Conservation (phyloP, 2,888 invertebrate species). For the Adelognathus sp. region DNA sequence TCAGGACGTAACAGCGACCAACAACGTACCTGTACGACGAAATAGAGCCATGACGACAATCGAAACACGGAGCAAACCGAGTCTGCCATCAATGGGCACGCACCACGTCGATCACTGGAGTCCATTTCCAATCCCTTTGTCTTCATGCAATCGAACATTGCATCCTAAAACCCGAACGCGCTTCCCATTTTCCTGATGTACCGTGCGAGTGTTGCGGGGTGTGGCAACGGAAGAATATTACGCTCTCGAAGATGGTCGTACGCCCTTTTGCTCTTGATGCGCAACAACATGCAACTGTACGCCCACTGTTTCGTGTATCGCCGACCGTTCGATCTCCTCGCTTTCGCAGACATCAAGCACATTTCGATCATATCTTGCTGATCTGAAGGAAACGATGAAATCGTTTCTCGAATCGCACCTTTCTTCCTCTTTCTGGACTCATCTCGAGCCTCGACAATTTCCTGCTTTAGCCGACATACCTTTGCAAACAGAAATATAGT, state of each 20-base stretch:
- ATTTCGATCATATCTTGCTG: constrained; percentile 27
- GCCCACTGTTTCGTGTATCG: constrained; percentile 51
- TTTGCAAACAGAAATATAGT: too few relatives aligned
- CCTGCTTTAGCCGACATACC: background rate
- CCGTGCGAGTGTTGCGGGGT: constrained; percentile 4
- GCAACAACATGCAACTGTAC: constrained; percentile 44
- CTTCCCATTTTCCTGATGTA: background rate
- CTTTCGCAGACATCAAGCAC: constrained; percentile 38
- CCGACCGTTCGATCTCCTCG: constrained; percentile 24
- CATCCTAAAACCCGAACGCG: background rate
- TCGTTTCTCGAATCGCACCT: constrained; percentile 27
- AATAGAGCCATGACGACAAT: too few relatives aligned
- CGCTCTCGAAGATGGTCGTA: constrained; percentile 36
- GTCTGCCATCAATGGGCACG: too few relatives aligned
- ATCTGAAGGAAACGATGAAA: constrained; percentile 4
- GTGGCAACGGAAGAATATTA: constrained; percentile 44
- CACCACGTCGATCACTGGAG: background rate
- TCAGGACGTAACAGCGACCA: too few relatives aligned
- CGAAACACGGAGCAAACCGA: too few relatives aligned
- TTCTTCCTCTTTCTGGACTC: background rate
- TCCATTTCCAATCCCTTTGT: background rate
- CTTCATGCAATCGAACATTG: background rate
- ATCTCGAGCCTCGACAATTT: background rate
- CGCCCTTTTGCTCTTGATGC: constrained; percentile 39
- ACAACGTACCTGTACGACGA: too few relatives aligned